Base-by-base conservation (phyloP, 2,113 vertebrate genomes). In the Lepus americanus region DNA sequence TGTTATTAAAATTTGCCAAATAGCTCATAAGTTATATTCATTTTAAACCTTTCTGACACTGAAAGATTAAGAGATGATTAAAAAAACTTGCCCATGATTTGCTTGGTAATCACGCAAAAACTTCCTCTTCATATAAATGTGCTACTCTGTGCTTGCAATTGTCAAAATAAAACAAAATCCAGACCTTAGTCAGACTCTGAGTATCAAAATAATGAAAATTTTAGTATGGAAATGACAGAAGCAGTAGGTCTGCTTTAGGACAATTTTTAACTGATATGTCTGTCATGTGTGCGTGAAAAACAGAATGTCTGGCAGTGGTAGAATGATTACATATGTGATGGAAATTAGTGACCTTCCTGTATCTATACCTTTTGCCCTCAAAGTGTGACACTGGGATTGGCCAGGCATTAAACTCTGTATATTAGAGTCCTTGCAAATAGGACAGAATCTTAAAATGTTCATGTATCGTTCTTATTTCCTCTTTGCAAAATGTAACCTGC, bases 51-150 rank as follows among this genome's bases (percentile, higher is more conserved):
- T 1, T 9, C 16, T 92, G 73, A 95, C 53, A 82, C 0, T 95
- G 76, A 97, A 95, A 33, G 64, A 94, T 92, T 92, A 96, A 79
- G 12, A 95, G 66, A 94, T 96, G 90, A 69, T 97, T 97, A 96
- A 96, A 95, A 96, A 91, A 74, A 86, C 73, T 55, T 97, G 89
- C 36, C 23, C 69, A 91, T 70, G 3, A 78, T 84, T 94, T 96
- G 29, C 39, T 84, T 59, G 95, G 51, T 82, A 95, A 82, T 36
- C 33, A 92, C 96, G 49, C 83, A 67, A 51, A 79, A 89, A 59
- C 0, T 22, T 90, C 66, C 17, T 1, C 78, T 96, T 44, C 49
- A 73, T 96, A 95, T 91, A 93, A 91, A 76, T 51, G n/a, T n/a
- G 4, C 0, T 87, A 85, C 96, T 94, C 17, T 87, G 33, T 80